Base-by-base conservation (phyloP, 2,888 invertebrate genomes). In the Villa cingulata region DNA sequence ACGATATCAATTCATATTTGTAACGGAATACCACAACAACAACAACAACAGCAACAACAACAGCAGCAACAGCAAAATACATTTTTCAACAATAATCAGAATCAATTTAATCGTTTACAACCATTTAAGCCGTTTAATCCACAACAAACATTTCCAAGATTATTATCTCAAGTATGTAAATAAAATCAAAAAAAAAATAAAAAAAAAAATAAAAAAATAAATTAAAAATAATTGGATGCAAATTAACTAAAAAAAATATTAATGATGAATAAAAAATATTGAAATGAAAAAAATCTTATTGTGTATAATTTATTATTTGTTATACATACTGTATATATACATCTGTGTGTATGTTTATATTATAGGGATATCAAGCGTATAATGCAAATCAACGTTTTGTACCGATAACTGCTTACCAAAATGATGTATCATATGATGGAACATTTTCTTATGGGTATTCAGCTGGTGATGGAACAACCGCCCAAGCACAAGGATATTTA, bases 401-500 rank as follows among this genome's bases (percentile, higher is more conserved):
- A 9, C 70, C 70, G 45, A 70, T 70, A 14, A 69, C 69, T 19
- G 65, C 68, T 27, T 70, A 66, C 52, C 66, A 68, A 43, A 70
- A 68, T 51, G 70, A 70, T 32, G 54, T 68, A 12, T 68, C 66
- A 45, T 62, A 64, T 49, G 70, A 70, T 48, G 69, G 69, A 15
- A 68, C 68, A 46, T 69, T 68, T 53, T 58, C 62, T 6, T 73
- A 63, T 56, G 86, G 86, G 61, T 86, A 82, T 59, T 72, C 80
- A 40, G 79, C 84, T 40, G 85, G 80, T 36, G 86, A 86, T 65
- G 85, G 85, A 42, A 84, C 85, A 56, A 78, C 83, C 58, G 83
- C 80, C 7, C 83, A 86, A 68, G 86, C 85, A 58, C 79, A 76
- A 58, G 86, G 86, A 23, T 85, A 77, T 61, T 68, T 85, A 46